Conservation (phyloP, 2,797 vertebrate species). For the Clarias platycephalus region DNA sequence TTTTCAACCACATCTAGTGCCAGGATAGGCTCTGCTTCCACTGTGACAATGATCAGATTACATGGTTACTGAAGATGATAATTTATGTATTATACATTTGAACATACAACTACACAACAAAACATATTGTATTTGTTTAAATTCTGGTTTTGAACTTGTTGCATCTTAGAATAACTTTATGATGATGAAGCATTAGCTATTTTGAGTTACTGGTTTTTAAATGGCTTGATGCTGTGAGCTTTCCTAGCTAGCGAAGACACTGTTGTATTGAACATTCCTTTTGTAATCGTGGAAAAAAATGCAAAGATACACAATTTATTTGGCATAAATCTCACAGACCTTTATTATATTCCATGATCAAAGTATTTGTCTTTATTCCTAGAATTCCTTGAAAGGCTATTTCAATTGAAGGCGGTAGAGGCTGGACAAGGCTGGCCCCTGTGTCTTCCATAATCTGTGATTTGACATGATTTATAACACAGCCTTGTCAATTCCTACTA, state of each 20-base stretch:
- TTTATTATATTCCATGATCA: not conserved
- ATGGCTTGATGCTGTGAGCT: not conserved
- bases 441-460: conserved; percentile 53
- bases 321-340: not conserved
- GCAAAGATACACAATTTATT: not conserved
- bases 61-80: not conserved
- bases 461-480: conserved; percentile 77
- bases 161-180: too few species aligned
- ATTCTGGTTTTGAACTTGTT: conserved; percentile 1
- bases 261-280: not conserved
- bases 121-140: not conserved
- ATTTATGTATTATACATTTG: not conserved
- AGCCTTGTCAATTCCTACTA: conserved; percentile 82
- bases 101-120: not conserved
- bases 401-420: conserved; percentile 34
- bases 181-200: not conserved
- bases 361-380: not conserved
- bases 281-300: not conserved
- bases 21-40: not conserved
- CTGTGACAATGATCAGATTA: not conserved
- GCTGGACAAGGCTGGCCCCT: conserved; percentile 31
- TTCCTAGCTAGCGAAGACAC: not conserved
- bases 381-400: not conserved
- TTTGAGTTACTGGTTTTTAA: not conserved
- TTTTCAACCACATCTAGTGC: not conserved